These are phyloP conservation scores for Thalassarche chlororhynchos DNA, from an alignment of 2,113 vertebrate species.

Conservation along the genomic window DNA sequence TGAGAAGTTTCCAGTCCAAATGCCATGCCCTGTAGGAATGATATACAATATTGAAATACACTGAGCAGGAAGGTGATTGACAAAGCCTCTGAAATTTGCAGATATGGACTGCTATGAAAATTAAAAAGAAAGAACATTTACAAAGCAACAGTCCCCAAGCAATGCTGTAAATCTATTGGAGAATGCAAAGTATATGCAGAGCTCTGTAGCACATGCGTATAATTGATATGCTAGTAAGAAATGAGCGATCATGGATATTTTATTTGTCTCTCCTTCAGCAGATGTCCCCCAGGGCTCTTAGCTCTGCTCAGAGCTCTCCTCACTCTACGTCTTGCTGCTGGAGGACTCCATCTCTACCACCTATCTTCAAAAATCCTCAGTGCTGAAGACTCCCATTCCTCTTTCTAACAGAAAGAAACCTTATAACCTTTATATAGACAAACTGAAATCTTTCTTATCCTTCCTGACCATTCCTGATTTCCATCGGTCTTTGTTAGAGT, in stretches of 20 bases:
- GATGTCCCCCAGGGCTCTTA: background rate
- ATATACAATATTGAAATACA: background rate
- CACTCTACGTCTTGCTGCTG: accelerated
- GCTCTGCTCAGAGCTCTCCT: background rate
- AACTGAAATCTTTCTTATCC: background rate
- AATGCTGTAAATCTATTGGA: background rate
- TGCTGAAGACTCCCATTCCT: background rate
- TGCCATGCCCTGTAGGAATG: slow-evolving; percentile 80
- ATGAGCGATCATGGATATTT: background rate
- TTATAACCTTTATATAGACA: background rate
- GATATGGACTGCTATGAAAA: background rate
- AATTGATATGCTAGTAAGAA: background rate
- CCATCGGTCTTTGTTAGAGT: background rate
- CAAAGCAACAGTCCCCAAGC: background rate
- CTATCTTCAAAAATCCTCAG: background rate
- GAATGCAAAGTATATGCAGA: background rate
- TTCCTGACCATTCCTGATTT: background rate
- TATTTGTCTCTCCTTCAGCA: background rate
- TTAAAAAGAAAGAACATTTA: background rate
- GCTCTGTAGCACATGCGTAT: background rate
- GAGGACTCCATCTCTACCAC: background rate
- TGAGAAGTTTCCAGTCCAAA: slow-evolving; percentile 81
- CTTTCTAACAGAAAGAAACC: background rate
- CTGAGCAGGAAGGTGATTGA: background rate
- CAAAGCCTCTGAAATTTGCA: background rate